Evolutionary conservation across 2,797 vertebrate genomes (phyloP).

Genomic region (Tokudaia tokunoshimensis): DNA sequence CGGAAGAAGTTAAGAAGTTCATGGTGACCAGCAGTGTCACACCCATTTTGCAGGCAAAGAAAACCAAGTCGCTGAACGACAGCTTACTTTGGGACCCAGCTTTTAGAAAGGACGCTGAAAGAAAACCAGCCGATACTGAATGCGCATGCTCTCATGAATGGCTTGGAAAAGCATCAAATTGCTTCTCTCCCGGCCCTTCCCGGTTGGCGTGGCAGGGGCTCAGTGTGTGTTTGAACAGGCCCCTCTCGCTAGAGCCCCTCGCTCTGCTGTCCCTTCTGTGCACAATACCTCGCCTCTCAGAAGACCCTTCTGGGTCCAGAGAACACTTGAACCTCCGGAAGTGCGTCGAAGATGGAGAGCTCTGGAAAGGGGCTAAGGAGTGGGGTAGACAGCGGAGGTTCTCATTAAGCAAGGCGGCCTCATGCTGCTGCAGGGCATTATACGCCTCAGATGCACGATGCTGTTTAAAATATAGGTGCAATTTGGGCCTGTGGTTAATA

Average conservation of each 20-base stretch:
- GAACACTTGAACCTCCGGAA: not conserved
- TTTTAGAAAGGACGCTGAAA: not conserved
- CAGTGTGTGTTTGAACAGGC: accelerated
- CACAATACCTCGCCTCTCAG: not conserved
- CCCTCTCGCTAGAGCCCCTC: not conserved
- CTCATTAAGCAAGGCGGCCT: slow-evolving; percentile 7
- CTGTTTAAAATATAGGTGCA: slow-evolving; percentile 76
- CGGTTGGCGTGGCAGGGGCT: not conserved
- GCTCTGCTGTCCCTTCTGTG: too few species aligned
- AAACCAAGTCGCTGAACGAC: not conserved
- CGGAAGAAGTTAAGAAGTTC: not conserved
- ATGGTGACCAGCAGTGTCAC: accelerated
- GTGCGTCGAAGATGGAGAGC: not conserved
- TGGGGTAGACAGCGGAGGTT: not conserved
- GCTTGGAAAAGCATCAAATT: not conserved
- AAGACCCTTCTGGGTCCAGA: not conserved
- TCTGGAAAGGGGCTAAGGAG: not conserved
- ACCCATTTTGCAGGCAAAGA: not conserved
- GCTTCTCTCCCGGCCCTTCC: not conserved
- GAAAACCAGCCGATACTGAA: not conserved
- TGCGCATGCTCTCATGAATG: accelerated
- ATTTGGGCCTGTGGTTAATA: slow-evolving; percentile 75
- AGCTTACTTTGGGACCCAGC: not conserved
- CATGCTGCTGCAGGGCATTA: accelerated
- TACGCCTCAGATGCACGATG: slow-evolving; percentile 38